Conservation (phyloP, 2,113 vertebrate genomes). For the Glareola pratincola region DNA sequence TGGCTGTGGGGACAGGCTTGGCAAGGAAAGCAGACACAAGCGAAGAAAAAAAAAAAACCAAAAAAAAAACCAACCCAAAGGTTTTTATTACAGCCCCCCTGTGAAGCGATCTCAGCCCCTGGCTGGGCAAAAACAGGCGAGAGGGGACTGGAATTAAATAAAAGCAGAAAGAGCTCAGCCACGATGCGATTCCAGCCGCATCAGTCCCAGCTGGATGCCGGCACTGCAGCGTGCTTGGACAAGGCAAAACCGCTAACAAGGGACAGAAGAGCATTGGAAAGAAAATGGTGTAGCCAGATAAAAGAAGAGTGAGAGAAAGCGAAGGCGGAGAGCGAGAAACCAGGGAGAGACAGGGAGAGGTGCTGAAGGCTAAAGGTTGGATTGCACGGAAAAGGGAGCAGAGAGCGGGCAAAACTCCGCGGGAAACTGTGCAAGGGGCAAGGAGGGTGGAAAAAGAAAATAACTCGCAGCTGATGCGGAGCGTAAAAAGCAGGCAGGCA, state of each 20-base stretch:
- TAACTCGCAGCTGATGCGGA: background rate
- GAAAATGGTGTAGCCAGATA: background rate
- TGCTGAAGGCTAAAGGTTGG: background rate
- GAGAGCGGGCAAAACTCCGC: background rate
- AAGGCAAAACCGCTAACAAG: background rate
- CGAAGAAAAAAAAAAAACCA: background rate
- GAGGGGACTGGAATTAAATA: background rate
- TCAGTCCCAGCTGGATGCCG: background rate
- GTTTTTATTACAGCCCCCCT: background rate
- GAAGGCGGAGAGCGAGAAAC: background rate
- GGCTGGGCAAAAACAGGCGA: background rate
- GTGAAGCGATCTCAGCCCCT: background rate
- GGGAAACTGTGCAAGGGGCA: background rate
- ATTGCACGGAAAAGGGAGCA: background rate
- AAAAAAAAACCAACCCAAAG: background rate
- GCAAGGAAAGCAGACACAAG: background rate
- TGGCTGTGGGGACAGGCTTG: background rate
- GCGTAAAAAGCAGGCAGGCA: background rate
- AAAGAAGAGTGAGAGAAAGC: background rate
- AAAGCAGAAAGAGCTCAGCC: background rate
- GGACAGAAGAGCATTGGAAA: background rate
- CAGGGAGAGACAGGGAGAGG: background rate
- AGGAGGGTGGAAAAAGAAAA: background rate
- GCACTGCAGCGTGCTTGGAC: background rate
- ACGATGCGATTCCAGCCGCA: background rate